Base-by-base conservation (phyloP, 1,140 invertebrate species). In the Ganaspis sp. region DNA sequence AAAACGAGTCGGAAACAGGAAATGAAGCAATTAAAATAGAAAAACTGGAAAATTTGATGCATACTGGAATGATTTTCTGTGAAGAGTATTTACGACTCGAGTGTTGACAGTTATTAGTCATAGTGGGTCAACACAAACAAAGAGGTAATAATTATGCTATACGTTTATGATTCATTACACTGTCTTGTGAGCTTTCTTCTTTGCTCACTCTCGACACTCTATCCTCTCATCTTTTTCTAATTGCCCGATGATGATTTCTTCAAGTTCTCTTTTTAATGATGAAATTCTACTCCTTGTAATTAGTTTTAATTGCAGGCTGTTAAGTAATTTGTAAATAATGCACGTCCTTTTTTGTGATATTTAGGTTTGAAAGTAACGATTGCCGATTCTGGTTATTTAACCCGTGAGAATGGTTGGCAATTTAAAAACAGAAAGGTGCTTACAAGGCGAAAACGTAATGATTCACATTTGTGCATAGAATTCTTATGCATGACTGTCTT, bases 61-160 rank as follows among this genome's bases (percentile, higher is more conserved):
- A n/a, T n/a, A n/a, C n/a, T n/a, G n/a, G n/a, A n/a, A n/a, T n/a
- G n/a, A n/a, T n/a, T n/a, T n/a, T n/a, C n/a, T n/a, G n/a, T n/a
- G n/a, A n/a, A n/a, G n/a, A n/a, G 17, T 49, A 17, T 49, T 6
- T 40, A 49, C 45, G 5, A n/a, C 45, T 17, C n/a, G 15, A n/a
- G 45, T 49, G 45, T 49, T 49, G 45, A 49, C 45, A 49, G n/a
- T 49, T 49, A 49, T 49, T 49, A 49, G 45, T 49, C 12, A 49
- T 8, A 49, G 45, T 49, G 45, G 45, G 45, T 17, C 45, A 49
- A 49, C 45, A 49, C 45, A 5, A 49, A 17, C 45, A 17, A n/a
- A 17, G 45, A 17, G 17, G 17, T 49, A 49, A 49, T 49, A 17
- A 49, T 49, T 49, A 17, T 49, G n/a, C 45, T 49, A 15, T n/a